phyloP scores from a whole-genome alignment of 1,140 invertebrate species.

The Trichogramma pretiosum region DNA sequence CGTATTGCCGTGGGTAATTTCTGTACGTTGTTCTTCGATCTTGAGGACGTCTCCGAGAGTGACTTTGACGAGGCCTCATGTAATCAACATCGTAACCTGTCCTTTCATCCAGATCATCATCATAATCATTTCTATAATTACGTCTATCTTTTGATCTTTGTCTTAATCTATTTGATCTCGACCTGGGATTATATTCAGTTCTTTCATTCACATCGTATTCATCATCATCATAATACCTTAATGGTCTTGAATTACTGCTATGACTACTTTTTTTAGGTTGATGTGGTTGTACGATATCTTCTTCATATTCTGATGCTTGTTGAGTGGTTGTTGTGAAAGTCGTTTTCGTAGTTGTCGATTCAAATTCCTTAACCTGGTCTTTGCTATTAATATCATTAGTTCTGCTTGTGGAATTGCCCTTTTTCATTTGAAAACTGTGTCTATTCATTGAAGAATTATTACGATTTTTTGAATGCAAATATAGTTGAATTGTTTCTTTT shows the following conservation, averaged over 20 bases:
- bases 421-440: not conserved
- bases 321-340: not conserved
- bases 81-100: slow-evolving; percentile 8
- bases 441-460: not conserved
- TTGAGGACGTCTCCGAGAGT: not conserved
- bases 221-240: slow-evolving; percentile 9
- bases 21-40: not conserved
- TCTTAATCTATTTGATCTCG: slow-evolving; percentile 8
- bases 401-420: not conserved
- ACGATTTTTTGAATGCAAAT: not conserved
- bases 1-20: slow-evolving; percentile 7
- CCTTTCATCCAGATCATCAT: not conserved
- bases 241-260: not conserved
- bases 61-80: not conserved
- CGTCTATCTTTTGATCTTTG: slow-evolving; percentile 3
- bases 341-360: slow-evolving; percentile 1
- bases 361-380: slow-evolving; percentile 5
- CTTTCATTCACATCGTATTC: slow-evolving; percentile 9
- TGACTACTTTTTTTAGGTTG: slow-evolving; percentile 4
- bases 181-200: not conserved
- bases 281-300: too few relatives aligned
- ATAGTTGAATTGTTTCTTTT: slow-evolving; percentile 3
- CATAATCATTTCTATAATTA: slow-evolving; percentile 8
- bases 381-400: not conserved
- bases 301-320: slow-evolving; percentile 6